Conservation (phyloP, 2,113 vertebrate species). For the Passer domesticus region DNA sequence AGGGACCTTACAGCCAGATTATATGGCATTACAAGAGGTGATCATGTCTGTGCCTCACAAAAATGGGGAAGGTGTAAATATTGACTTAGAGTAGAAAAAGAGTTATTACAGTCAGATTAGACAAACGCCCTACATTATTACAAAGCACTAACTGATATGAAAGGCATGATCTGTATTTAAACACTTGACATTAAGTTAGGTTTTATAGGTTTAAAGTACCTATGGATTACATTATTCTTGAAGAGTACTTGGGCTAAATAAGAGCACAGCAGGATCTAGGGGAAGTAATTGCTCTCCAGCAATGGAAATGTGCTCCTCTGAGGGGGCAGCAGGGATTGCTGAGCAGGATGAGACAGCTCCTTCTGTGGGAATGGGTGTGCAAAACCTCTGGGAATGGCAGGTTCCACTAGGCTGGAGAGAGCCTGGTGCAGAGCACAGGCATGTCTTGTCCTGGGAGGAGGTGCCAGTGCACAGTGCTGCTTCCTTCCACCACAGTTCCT, state of each 20-base stretch:
- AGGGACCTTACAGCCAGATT: background rate
- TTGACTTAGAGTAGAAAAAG: background rate
- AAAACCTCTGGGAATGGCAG: background rate
- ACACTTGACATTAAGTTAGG: background rate
- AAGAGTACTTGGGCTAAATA: background rate
- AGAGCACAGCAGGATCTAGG: background rate
- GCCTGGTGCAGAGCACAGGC: background rate
- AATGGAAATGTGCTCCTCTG: background rate
- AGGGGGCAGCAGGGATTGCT: background rate
- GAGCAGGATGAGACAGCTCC: background rate
- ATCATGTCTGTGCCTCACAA: background rate
- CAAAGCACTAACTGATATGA: background rate
- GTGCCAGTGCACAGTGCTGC: background rate
- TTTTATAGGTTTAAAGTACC: background rate
- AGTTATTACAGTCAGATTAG: background rate
- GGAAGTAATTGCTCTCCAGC: background rate
- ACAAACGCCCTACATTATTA: background rate
- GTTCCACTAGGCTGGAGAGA: background rate
- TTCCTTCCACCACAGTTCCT: slow-evolving; percentile 19
- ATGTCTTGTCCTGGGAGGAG: background rate
- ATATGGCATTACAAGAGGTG: background rate
- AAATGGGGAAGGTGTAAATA: background rate
- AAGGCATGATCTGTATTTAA: background rate
- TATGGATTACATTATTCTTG: background rate
- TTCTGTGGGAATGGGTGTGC: background rate